Evolutionary conservation across 2,113 vertebrate species (phyloP), one percentile per base, ranked within the genome.

Genomic region (Lampris incognitus): DNA sequence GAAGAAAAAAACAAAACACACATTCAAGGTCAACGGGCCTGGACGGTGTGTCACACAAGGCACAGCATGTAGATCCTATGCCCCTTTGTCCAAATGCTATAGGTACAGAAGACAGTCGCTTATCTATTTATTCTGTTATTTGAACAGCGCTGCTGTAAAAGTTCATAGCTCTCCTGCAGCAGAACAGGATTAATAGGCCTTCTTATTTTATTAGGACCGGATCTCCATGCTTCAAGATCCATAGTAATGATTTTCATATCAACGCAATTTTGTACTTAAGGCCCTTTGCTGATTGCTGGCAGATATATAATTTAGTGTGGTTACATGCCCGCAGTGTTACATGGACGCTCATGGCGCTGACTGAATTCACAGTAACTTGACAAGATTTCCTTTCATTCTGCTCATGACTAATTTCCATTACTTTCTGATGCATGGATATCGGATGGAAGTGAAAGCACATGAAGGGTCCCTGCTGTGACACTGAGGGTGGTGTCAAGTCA

Each of bases 231-330:
- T 81, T 63, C 66, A 55, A 81, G 72, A 89, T 87, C 74, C 78
- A 84, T 88, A 84, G 84, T 78, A 90, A 90, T 87, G 86, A 88
- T 87, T 86, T 78, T 89, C 41, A 72, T 88, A 88, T 88, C 82
- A 83, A 89, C 87, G 86, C 83, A 82, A 85, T 73, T 86, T 81
- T 86, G 72, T 75, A 66, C 50, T 86, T 44, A 76, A 69, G 49
- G 54, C 40, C 81, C 69, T 61, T 85, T 78, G 78, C 82, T 82
- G 64, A 79, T 78, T 78, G 74, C 76, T 78, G 3, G 58, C 76
- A 78, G 79, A 86, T 87, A 41, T 74, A 80, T 83, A 83, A 74
- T 58, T 74, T 42, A 78, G 62, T 65, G 40, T 41, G 61, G 0
- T 74, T 66, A 68, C 65, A 50, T 74, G 67, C 40, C 60, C n/a